Evolutionary conservation across 1,140 invertebrate genomes (phyloP).

Genomic region (Alviniconcha marisindica): DNA sequence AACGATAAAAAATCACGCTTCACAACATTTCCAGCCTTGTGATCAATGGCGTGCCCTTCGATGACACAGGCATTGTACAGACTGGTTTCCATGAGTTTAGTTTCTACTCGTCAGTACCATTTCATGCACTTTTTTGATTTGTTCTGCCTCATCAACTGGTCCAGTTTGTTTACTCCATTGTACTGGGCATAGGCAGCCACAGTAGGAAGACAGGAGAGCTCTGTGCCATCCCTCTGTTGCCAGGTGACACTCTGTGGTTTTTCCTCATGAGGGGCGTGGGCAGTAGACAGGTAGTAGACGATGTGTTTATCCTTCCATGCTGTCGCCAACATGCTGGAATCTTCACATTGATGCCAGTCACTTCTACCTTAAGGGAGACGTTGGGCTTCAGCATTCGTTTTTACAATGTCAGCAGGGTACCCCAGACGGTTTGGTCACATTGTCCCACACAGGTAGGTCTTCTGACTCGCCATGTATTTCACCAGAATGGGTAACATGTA

Average conservation of each 20-base stretch:
- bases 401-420: slow-evolving; percentile 37
- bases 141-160: slow-evolving; percentile 37
- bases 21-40: slow-evolving; percentile 12
- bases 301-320: slow-evolving; percentile 48
- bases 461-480: slow-evolving; percentile 62
- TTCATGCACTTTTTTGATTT: slow-evolving; percentile 25
- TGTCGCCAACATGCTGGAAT: slow-evolving; percentile 37
- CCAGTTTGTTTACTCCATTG: slow-evolving; percentile 45
- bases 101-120: slow-evolving; percentile 34
- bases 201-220: slow-evolving; percentile 33
- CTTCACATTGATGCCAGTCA: not conserved
- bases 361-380: not conserved
- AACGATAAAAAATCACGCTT: slow-evolving; percentile 33
- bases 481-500: slow-evolving; percentile 71
- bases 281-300: slow-evolving; percentile 39
- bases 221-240: slow-evolving; percentile 49
- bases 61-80: slow-evolving; percentile 42
- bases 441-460: slow-evolving; percentile 37
- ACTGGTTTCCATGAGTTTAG: slow-evolving; percentile 29
- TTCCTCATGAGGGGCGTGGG: slow-evolving; percentile 24
- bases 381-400: not conserved
- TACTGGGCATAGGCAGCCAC: slow-evolving; percentile 39
- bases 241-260: not conserved
- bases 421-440: slow-evolving; percentile 52
- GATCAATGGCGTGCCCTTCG: slow-evolving; percentile 2